A percentile compares a stretch with the other conserved stretches of the same genome.
Evolutionary conservation across 2,888 invertebrate genomes (phyloP).

Genomic region (Lepidocyrtoides sp.): DNA sequence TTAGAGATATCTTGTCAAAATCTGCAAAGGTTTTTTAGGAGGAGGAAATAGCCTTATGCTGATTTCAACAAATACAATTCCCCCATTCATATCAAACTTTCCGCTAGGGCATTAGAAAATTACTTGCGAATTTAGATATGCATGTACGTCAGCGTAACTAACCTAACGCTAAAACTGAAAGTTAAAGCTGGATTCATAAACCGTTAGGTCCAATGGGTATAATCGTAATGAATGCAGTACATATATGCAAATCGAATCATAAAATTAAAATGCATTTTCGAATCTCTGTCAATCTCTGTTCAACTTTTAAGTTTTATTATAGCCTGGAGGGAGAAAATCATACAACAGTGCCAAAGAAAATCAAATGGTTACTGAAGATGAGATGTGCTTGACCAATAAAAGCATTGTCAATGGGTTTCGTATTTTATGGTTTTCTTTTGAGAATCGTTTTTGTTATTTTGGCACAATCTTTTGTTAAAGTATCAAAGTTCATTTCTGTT

Average conservation of each 20-base stretch:
- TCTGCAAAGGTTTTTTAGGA: background rate
- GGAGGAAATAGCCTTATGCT: background rate
- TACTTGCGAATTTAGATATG: slow-evolving; percentile 7
- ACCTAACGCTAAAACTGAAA: slow-evolving; percentile 59
- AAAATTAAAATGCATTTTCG: slow-evolving; percentile 75
- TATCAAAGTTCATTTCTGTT: background rate
- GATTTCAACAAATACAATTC: background rate
- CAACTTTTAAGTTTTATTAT: slow-evolving; percentile 44
- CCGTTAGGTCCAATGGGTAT: background rate
- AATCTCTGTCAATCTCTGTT: slow-evolving; percentile 62
- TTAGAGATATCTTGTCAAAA: slow-evolving; percentile 8
- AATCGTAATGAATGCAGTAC: slow-evolving; percentile 20
- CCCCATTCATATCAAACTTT: slow-evolving; percentile 15
- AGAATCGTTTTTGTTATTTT: background rate
- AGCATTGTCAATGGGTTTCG: slow-evolving; percentile 14
- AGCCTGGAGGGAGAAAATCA: slow-evolving; percentile 35
- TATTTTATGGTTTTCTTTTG: background rate
- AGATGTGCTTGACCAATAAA: background rate
- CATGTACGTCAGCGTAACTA: slow-evolving; percentile 48
- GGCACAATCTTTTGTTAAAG: background rate
- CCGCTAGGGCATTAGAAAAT: background rate
- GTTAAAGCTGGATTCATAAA: slow-evolving; percentile 49
- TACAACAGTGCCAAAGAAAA: background rate
- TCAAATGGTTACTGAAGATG: slow-evolving; percentile 1
- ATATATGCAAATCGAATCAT: slow-evolving; percentile 73